These are phyloP conservation scores for Drosophila anomelani DNA, from an alignment of 2,888 invertebrate genomes.

Conservation along the genomic window DNA sequence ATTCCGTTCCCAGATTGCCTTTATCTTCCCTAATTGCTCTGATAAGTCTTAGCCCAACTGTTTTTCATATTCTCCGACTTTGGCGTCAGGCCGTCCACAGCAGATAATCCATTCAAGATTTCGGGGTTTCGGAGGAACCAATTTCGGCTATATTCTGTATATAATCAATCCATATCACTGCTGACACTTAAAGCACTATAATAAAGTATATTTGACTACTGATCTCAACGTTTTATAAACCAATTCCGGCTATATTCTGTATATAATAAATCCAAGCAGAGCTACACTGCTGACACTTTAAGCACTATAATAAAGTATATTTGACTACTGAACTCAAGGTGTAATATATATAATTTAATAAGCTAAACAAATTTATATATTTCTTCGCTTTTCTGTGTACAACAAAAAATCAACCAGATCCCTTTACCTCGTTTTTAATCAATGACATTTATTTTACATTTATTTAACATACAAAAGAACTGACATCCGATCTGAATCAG, in stretches of 20 bases:
- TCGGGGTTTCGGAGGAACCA: not conserved
- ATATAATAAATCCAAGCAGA: not conserved
- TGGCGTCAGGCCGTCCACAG: not conserved
- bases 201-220: too few relatives aligned
- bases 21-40: constrained; percentile 24
- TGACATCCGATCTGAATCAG: not conserved
- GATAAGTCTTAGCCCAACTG: constrained; percentile 29
- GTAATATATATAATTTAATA: not conserved
- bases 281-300: not conserved
- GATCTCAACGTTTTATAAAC: too few relatives aligned
- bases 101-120: constrained; percentile 28
- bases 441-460: constrained; percentile 2
- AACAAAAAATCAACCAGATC: not conserved
- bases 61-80: constrained; percentile 1
- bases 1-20: constrained; percentile 30
- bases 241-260: not conserved
- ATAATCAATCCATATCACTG: not conserved
- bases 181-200: not conserved
- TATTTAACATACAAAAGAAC: not conserved
- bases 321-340: not conserved
- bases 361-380: not conserved
- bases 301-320: too few relatives aligned
- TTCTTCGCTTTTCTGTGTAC: not conserved
- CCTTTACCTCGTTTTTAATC: not conserved
- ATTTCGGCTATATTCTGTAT: not conserved